Conservation (phyloP, 1,140 invertebrate genomes). For the Aplysia californica region DNA sequence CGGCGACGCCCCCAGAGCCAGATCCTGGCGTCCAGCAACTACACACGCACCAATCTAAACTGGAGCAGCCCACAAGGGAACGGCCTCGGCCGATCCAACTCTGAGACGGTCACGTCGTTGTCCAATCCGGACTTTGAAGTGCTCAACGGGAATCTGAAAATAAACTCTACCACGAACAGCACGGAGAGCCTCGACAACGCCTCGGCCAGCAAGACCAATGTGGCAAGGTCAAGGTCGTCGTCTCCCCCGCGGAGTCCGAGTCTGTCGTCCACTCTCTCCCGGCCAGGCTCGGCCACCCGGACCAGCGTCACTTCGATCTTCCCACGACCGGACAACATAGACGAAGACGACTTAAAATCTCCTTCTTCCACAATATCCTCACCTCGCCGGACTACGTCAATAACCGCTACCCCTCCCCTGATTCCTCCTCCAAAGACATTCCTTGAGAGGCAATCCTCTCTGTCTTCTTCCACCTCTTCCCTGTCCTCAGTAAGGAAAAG, state of each 20-base stretch:
- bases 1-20: not conserved
- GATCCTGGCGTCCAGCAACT: not conserved
- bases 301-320: too few species aligned
- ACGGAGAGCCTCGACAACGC: not conserved
- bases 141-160: not conserved
- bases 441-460: constrained; percentile 1
- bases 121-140: not conserved
- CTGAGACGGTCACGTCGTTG: too few species aligned
- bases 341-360: too few species aligned
- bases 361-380: too few species aligned
- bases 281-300: too few species aligned
- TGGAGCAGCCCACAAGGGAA: not conserved
- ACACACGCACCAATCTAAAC: not conserved
- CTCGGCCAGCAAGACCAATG: too few species aligned
- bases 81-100: too few species aligned
- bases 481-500: not conserved
- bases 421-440: constrained; percentile 11
- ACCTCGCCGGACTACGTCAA: not conserved
- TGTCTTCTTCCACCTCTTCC: constrained; percentile 11
- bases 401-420: not conserved
- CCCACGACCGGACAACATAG: too few species aligned
- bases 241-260: too few species aligned
- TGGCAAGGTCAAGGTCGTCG: too few species aligned
- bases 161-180: too few species aligned
- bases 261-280: too few species aligned